Percentiles rank a stretch among this genome's conserved stretches.
phyloP scores from a whole-genome alignment of 2,888 invertebrate species.

The Drosophila infuscata region DNA sequence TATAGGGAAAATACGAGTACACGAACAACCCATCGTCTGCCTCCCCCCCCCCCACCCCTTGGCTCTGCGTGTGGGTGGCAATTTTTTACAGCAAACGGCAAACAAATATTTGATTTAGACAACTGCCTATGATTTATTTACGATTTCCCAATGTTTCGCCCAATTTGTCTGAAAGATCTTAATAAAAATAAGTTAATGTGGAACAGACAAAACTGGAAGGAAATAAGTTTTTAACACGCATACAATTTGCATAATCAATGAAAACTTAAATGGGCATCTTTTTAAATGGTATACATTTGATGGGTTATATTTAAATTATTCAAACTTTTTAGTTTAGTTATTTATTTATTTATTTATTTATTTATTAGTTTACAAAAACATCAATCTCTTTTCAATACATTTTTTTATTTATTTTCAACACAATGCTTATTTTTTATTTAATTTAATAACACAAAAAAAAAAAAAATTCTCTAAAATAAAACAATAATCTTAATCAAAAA shows the following conservation, averaged over 20 bases:
- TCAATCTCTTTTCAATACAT: not conserved
- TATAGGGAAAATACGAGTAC: conserved; percentile 2
- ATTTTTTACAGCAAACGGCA: conserved; percentile 61
- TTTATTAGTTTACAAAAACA: not conserved
- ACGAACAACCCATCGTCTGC: not conserved
- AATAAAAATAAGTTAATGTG: conserved; percentile 26
- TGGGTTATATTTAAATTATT: not conserved
- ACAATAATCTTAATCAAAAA: not conserved
- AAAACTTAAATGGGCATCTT: not conserved
- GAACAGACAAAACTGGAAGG: not conserved
- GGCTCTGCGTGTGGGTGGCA: conserved; percentile 54
- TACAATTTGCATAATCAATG: not conserved
- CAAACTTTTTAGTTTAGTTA: not conserved
- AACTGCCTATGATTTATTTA: conserved; percentile 66
- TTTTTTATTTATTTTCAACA: not conserved
- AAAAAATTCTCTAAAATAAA: not conserved
- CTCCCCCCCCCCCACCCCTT: not conserved
- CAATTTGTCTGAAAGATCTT: conserved; percentile 49
- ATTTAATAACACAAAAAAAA: not conserved
- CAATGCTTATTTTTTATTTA: not conserved
- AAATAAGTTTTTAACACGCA: not conserved
- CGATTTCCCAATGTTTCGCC: conserved; percentile 57
- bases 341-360: not conserved
- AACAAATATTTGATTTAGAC: conserved; percentile 65
- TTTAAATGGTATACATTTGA: not conserved